Base-by-base conservation (phyloP, 2,888 invertebrate species). In the Drepana falcataria region DNA sequence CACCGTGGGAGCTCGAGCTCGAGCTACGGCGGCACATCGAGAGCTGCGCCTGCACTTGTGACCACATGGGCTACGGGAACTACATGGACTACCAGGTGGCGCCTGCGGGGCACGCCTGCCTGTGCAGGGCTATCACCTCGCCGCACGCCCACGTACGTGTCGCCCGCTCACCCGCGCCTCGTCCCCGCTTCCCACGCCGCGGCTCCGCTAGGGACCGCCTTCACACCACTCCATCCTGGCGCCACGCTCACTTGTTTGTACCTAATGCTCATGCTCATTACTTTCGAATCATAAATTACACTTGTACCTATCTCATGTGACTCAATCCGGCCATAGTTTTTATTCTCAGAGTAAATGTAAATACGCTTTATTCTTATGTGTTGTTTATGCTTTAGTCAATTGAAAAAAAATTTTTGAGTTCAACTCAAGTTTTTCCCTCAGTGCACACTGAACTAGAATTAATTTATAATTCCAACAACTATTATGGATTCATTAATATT, bases 51-150 rank as follows among this genome's bases (percentile, higher is more conserved):
- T 97, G 97, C 92, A 95, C 96, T 75, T 97, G 97, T 93, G 96
- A 96, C 92, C 97, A 97, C 93, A 95, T 97, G 95, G 97, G 97
- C 82, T 96, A 96, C 92, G 97, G 97, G 75, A 97, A 97, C 92
- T 96, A 95, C 85, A 95, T 96, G 94, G 96, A 96, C 92, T 96
- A 96, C 91, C 96, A 96, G 94, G 95, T 95, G 87, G 84, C 87
- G 71, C 85, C 89, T 73, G 83, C 82, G 65, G 87, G 86, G 68
- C 88, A 89, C 79, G 87, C 87, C 77, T 90, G 90, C 77, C 79
- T 89, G 68, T 90, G 90, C 79, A 89, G 90, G 78, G 90, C 90
- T 69, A 85, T 90, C 84, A 88, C 88, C 74, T 89, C 89, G 71
- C 90, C 90, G 76, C 90, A 89, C 84, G 90, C 90, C 77, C 90